Evolutionary conservation across 2,888 invertebrate genomes (phyloP), one percentile per base, ranked within the genome.

Genomic region (Sesia apiformis): DNA sequence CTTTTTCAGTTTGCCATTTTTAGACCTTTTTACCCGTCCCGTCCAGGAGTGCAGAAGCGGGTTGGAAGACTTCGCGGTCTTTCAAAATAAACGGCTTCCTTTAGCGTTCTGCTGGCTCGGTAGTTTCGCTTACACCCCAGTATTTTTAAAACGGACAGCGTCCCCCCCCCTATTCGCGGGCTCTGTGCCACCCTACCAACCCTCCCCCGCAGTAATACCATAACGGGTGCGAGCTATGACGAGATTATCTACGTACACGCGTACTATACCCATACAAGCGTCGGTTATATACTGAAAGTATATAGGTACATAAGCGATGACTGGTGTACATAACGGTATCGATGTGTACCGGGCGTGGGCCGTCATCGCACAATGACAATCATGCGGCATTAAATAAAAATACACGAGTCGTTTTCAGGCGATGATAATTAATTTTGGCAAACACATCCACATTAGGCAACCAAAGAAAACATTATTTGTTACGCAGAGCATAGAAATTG

Each of bases 221-320:
- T 89, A 88, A 86, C 87, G 86, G 88, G 87, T 78, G 86, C 82
- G 81, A 81, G 84, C 85, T 88, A 88, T 88, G 87, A 88, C 86
- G 88, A 87, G 88, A 89, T 89, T 88, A 89, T 89, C 79, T 84
- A 84, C 84, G 76, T 84, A 84, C 80, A 80, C 76, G 79, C 81
- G 68, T 69, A 72, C 76, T 75, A 79, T 78, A 78, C 74, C 76
- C 74, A 70, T 76, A 81, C 81, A 78, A 71, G 73, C 76, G 72
- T 61, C 66, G 74, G 63, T 63, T 84, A 86, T 88, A 67, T 88
- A 83, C 78, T 64, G 62, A 70, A 59, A 71, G 73, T 76, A 84
- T 74, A 84, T 82, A 76, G 64, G 75, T 70, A 80, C 67, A 80
- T 85, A 84, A 74, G 78, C 81, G 79, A 85, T 84, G 79, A 84